phyloP scores from a whole-genome alignment of 2,113 vertebrate genomes.

The Malurus cyaneus region DNA sequence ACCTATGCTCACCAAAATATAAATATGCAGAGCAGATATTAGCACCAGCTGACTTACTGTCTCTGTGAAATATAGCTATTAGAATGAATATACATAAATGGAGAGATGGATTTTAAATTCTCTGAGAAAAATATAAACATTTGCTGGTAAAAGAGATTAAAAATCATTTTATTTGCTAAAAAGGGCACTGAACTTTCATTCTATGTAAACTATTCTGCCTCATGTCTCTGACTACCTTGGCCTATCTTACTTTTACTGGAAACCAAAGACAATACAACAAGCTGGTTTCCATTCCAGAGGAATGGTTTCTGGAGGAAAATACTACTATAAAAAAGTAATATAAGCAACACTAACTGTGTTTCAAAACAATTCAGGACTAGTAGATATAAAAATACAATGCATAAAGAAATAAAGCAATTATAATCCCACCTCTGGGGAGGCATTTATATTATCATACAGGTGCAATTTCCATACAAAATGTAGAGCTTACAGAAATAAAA shows the following conservation, averaged over 20 bases:
- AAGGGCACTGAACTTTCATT: neutral
- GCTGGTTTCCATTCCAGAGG: neutral
- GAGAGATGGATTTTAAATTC: neutral
- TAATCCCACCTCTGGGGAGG: neutral
- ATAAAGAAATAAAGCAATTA: neutral
- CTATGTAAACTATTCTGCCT: neutral
- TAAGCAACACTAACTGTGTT: neutral
- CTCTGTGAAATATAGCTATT: neutral
- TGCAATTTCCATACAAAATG: neutral
- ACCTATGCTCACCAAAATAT: neutral
- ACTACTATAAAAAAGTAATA: neutral
- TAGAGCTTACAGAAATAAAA: neutral
- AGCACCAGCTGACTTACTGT: neutral
- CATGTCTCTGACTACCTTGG: neutral
- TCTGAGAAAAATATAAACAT: neutral
- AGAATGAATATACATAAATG: neutral
- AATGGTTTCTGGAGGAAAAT: neutral
- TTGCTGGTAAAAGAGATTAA: neutral
- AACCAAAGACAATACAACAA: neutral
- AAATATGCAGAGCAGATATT: neutral
- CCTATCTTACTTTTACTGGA: neutral
- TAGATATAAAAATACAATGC: neutral
- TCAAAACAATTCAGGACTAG: neutral
- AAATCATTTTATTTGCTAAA: neutral
- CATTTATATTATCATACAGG: neutral